Evolutionary conservation across 1,140 invertebrate species (phyloP).

Genomic region (Drosophila pseudoobscura): DNA sequence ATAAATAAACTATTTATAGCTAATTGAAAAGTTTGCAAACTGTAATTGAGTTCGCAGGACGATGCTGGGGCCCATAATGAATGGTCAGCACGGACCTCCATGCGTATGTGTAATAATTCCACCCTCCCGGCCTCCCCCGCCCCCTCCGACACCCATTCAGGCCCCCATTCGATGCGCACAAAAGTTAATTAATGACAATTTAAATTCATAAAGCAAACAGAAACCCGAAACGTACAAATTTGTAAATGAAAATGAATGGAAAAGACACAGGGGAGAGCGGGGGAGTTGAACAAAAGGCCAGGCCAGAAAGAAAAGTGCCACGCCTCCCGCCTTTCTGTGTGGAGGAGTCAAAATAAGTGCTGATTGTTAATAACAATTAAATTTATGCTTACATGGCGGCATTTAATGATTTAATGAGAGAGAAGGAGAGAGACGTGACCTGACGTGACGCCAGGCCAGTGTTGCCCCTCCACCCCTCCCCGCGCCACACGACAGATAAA

Average conservation of each 20-base stretch:
- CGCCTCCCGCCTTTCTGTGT: not conserved
- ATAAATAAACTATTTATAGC: constrained; percentile 78
- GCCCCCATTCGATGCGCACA: constrained; percentile 18
- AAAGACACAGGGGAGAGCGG: constrained; percentile 27
- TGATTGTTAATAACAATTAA: constrained; percentile 82
- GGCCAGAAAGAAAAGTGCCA: too few species aligned
- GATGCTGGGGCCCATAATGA: constrained; percentile 55
- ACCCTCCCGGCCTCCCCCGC: not conserved
- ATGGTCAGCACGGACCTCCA: constrained; percentile 52
- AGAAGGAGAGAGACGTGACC: too few species aligned
- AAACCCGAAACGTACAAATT: constrained; percentile 66
- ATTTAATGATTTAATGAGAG: constrained; percentile 79
- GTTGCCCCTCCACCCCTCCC: not conserved
- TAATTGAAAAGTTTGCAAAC: constrained; percentile 82
- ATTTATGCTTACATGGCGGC: constrained; percentile 78
- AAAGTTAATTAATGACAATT: constrained; percentile 80
- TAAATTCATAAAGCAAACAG: constrained; percentile 81
- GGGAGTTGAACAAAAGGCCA: too few species aligned
- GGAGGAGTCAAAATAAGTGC: constrained; percentile 54
- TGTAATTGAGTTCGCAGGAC: constrained; percentile 75
- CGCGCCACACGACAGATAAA: not conserved
- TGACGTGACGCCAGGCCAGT: constrained; percentile 33
- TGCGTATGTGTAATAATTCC: constrained; percentile 63
- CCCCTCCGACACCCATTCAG: too few species aligned
- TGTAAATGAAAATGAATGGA: constrained; percentile 79